Percentiles rank a stretch among this genome's conserved stretches.
Conservation (phyloP, 2,797 vertebrate species). For the Pempheris klunzingeri region DNA sequence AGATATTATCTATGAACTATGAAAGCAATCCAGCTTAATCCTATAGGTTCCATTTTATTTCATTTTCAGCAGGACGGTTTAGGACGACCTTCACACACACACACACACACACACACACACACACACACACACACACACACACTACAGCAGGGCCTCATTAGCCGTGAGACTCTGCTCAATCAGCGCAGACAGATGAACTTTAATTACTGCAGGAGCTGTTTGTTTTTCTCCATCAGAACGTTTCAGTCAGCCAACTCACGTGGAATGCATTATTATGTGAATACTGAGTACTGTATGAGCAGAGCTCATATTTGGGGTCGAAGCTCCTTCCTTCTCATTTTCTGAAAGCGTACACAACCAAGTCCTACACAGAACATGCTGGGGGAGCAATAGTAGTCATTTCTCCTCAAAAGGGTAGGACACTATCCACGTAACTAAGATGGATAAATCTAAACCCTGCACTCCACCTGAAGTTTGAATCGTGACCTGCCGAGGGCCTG, state of each 20-base stretch:
- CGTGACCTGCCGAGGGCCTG: background rate
- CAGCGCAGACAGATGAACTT: conserved; percentile 54
- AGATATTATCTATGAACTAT: conserved; percentile 34
- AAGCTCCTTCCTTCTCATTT: conserved; percentile 35
- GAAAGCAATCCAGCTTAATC: conserved; percentile 52
- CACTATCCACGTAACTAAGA: background rate
- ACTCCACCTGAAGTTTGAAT: background rate
- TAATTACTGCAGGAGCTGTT: conserved; percentile 52
- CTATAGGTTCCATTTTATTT: conserved; percentile 13
- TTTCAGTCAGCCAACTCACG: conserved; percentile 33
- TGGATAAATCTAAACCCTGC: background rate
- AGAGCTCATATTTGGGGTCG: conserved; percentile 11
- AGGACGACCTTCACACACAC: conserved; percentile 45
- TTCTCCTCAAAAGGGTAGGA: background rate
- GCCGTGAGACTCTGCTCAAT: conserved; percentile 40
- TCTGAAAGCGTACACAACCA: background rate
- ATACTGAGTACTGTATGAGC: background rate
- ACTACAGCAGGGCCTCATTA: conserved; percentile 56
- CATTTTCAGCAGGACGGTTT: conserved; percentile 24
- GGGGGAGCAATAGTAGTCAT: too few species aligned
- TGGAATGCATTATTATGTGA: conserved; percentile 15
- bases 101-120: conserved; percentile 15
- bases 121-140: conserved; percentile 3
- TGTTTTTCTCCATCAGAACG: background rate
- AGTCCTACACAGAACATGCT: background rate